Conservation (phyloP, 2,113 vertebrate species). For the Anseranas semipalmata region DNA sequence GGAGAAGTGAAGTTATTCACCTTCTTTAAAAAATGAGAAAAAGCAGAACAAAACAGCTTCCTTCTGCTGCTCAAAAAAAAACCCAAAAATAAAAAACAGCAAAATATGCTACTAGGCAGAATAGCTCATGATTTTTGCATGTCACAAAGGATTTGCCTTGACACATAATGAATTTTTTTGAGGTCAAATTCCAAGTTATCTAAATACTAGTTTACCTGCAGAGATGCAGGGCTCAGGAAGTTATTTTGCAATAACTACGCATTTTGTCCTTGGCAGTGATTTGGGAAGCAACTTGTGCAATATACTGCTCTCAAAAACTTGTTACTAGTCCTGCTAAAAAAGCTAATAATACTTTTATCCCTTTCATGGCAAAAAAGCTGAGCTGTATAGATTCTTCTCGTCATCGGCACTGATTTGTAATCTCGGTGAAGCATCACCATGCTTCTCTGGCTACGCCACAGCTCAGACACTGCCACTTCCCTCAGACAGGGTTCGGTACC, state of each 20-base stretch:
- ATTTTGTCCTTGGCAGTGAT: not conserved
- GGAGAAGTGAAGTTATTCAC: conserved; percentile 5
- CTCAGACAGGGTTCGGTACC: not conserved
- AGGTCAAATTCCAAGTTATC: conserved; percentile 55
- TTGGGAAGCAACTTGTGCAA: not conserved
- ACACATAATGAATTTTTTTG: conserved; percentile 33
- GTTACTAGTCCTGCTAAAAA: not conserved
- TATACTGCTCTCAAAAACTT: not conserved
- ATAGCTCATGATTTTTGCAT: conserved; percentile 10
- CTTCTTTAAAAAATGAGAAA: not conserved
- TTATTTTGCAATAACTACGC: not conserved
- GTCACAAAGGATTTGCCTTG: conserved; percentile 34
- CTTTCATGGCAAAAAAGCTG: not conserved
- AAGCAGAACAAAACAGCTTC: not conserved
- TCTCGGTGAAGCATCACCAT: not conserved
- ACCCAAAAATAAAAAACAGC: not conserved
- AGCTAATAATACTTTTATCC: not conserved
- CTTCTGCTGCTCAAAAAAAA: not conserved
- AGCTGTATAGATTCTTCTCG: not conserved
- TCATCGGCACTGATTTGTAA: not conserved
- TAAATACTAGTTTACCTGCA: conserved; percentile 47
- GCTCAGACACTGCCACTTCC: not conserved
- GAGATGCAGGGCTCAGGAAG: not conserved
- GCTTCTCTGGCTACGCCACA: fast-evolving
- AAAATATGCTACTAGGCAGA: conserved; percentile 1